Base-by-base conservation (phyloP, 2,797 vertebrate genomes). In the Notoglanidium macrostoma region DNA sequence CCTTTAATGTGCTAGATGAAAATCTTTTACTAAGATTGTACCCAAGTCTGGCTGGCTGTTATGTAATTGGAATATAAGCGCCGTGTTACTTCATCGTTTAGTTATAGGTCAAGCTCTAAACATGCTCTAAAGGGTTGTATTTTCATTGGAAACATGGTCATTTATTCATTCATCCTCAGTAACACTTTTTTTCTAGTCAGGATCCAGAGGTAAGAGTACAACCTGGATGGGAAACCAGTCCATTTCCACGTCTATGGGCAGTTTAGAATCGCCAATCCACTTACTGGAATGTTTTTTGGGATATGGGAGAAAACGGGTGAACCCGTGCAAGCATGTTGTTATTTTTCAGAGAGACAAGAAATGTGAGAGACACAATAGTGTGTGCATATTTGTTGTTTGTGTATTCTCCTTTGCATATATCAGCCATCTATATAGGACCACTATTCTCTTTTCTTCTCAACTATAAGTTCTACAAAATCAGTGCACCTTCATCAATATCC, bases 361-460 rank as follows among this genome's bases (percentile, higher is more conserved):
- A 49, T 79, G 82, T 88, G 74, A 70, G 87, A 78, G 82, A 87
- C 14, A 49, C 40, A 11, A 79, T 26, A 5, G 44, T 57, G 79
- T 86, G 35, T 74, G 15, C 6, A 8, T 85, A 63, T 35, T 19
- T 76, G n/a, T 78, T 74, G 54, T 82, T 49, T 72, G 12, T 79
- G 54, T 54, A 49, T 63, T 63, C 83, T 85, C 83, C 87, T 85
- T 85, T 88, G 83, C 83, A 54, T 6, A 51, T 80, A 17, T 87
- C 87, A 84, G 78, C 57, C 68, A 51, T n/a, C 32, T 26, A 26
- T 44, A 55, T 51, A 12, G 9, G 44, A 68, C n/a, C 40, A 11
- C 44, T n/a, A 5, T 74, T 23, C 11, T 78, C 76, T 11, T 57
- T 57, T 5, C 54, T 57, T 17, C 35, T 35, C 6, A 26, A 57